Base-by-base conservation (phyloP, 1,140 invertebrate genomes). In the Leptoteleia sp. region DNA sequence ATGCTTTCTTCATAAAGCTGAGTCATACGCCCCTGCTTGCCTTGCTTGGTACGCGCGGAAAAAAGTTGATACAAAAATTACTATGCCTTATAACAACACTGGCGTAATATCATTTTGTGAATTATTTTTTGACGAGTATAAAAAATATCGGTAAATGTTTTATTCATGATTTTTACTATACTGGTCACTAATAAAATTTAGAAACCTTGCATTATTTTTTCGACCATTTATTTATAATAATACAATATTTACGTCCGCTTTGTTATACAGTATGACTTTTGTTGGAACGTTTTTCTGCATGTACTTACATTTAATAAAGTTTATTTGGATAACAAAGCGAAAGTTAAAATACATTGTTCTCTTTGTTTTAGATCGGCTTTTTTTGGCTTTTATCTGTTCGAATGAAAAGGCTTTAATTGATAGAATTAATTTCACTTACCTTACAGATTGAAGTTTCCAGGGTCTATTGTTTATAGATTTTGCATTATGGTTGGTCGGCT, bases 1-100 rank as follows among this genome's bases (percentile, higher is more conserved):
- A 90, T 90, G 85, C 72, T 81, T 84, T 82, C 76, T 81, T 80
- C 77, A 71, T 77, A 83, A 76, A 80, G 55, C 75, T 88, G 87
- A 88, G 82, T 89, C 87, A 89, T 89, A 83, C 81, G 78, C 71
- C 42, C 64, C 72, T 72, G 65, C 50, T 55, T 50, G 40, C 40
- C 29, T 70, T 67, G 17, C 37, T 47, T 33, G 17, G 8, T 3
- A 9, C 13, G n/a, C n/a, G n/a, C n/a, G n/a, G n/a, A n/a, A n/a
- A n/a, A n/a, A n/a, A n/a, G n/a, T n/a, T n/a, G n/a, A n/a, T n/a
- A n/a, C n/a, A n/a, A n/a, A n/a, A n/a, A n/a, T n/a, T n/a, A n/a
- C n/a, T n/a, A n/a, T n/a, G n/a, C n/a, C n/a, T n/a, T n/a, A n/a
- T n/a, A n/a, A n/a, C n/a, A n/a, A n/a, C n/a, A n/a, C n/a, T n/a